phyloP scores from a whole-genome alignment of 2,797 vertebrate genomes.

The Malurus leucopterus region DNA sequence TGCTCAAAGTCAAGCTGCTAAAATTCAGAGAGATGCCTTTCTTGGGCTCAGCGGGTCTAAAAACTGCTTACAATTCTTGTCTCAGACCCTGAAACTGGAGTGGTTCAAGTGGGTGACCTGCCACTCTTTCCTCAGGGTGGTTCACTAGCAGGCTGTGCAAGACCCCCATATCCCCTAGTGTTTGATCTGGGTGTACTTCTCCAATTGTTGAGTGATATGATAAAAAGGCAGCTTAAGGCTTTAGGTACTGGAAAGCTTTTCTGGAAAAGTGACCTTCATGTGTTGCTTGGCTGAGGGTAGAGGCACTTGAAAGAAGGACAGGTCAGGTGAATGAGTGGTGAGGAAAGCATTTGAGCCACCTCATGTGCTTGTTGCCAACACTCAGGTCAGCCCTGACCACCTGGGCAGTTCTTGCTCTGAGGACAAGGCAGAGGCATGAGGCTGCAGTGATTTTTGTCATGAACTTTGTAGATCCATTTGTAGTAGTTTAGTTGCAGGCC shows the following conservation, averaged over 20 bases:
- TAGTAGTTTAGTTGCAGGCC: not conserved
- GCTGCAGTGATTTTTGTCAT: not conserved
- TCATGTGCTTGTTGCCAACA: not conserved
- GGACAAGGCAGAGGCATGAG: not conserved
- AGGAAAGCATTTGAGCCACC: not conserved
- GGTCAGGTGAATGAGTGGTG: not conserved
- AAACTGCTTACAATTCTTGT: not conserved
- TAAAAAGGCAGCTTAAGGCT: not conserved
- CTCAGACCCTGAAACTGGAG: not conserved
- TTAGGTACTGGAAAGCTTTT: not conserved
- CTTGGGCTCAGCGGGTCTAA: not conserved
- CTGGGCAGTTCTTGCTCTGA: not conserved
- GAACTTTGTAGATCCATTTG: accelerated
- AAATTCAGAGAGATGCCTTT: not conserved
- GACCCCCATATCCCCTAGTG: accelerated
- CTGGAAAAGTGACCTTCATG: not conserved
- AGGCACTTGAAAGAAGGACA: not conserved
- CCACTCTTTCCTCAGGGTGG: not conserved
- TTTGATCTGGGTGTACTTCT: not conserved
- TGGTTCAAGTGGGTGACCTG: not conserved
- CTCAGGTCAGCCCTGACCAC: not conserved
- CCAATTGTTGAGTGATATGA: not conserved
- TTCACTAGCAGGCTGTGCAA: not conserved
- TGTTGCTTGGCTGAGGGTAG: not conserved
- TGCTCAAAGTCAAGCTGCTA: not conserved